Percentiles rank a stretch among this genome's conserved stretches.
These are phyloP conservation scores for Epinephelus coioides DNA, from an alignment of 2,797 vertebrate species.

Conservation along the genomic window DNA sequence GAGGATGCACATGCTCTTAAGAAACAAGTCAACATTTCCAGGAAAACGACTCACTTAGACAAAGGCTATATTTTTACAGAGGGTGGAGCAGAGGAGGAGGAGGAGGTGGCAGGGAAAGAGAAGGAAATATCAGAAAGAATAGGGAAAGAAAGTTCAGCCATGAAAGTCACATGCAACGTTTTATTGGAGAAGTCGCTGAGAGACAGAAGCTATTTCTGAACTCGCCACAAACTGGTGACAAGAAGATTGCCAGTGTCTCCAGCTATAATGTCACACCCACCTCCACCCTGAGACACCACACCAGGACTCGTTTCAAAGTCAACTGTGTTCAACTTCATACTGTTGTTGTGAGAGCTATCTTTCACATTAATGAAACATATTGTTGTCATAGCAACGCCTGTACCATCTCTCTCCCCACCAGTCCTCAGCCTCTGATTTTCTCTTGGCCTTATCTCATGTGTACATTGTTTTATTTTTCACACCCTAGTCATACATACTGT, in stretches of 20 bases:
- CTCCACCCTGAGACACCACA: slow-evolving; percentile 30
- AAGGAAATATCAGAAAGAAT: neutral
- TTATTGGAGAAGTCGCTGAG: slow-evolving; percentile 15
- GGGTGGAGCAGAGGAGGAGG: neutral
- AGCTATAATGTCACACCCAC: slow-evolving; percentile 26
- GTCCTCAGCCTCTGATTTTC: slow-evolving; percentile 5
- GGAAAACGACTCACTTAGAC: slow-evolving; percentile 60
- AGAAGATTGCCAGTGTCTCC: slow-evolving; percentile 39
- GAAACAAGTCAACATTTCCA: slow-evolving; percentile 63
- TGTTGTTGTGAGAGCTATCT: slow-evolving; percentile 26
- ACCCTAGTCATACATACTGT: neutral
- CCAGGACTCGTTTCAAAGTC: slow-evolving; percentile 20
- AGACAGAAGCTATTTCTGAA: slow-evolving; percentile 51
- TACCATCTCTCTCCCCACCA: neutral
- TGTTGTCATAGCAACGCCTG: slow-evolving; percentile 15
- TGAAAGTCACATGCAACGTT: slow-evolving; percentile 12
- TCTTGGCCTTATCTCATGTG: neutral
- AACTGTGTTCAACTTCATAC: slow-evolving; percentile 15
- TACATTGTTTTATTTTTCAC: slow-evolving; percentile 17
- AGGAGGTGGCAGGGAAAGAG: neutral
- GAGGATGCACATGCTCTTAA: slow-evolving; percentile 54
- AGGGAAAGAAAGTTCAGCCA: slow-evolving; percentile 17
- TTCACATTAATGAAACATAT: slow-evolving; percentile 45
- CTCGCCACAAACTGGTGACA: slow-evolving; percentile 34
- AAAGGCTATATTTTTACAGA: slow-evolving; percentile 26